A percentile compares a stretch with the other conserved stretches of the same genome.
phyloP scores from a whole-genome alignment of 2,888 invertebrate species.

The Chrysina gloriosa region DNA sequence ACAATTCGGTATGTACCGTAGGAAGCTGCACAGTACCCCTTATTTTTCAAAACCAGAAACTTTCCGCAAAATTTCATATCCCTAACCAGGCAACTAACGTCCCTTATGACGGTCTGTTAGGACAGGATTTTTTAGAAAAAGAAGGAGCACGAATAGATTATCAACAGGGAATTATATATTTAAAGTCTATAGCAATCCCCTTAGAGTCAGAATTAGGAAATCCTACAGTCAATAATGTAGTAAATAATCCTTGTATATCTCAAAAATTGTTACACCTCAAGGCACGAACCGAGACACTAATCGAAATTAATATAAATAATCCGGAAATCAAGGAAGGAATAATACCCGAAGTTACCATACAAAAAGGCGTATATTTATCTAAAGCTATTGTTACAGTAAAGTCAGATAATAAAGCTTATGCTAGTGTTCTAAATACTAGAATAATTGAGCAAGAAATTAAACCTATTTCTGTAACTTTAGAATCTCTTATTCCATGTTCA shows the following conservation, averaged over 20 bases:
- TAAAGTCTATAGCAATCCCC: background rate
- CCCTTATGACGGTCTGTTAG: constrained; percentile 18
- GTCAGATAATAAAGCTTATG: background rate
- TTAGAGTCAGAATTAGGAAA: background rate
- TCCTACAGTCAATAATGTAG: no score
- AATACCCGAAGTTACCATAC: background rate
- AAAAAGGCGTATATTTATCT: background rate
- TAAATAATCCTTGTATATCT: no score
- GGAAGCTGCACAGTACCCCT: background rate
- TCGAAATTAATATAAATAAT: constrained; percentile 1
- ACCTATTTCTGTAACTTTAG: background rate
- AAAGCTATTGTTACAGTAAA: background rate
- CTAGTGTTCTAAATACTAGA: constrained; percentile 6
- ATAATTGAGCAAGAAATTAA: background rate
- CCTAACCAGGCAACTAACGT: background rate
- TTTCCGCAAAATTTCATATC: constrained; percentile 6
- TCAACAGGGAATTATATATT: background rate
- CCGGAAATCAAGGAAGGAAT: constrained; percentile 9
- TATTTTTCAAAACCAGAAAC: background rate
- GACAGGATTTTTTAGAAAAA: background rate
- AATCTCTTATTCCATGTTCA: background rate
- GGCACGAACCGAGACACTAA: background rate
- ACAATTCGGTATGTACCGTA: background rate
- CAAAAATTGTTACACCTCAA: background rate
- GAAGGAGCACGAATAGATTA: background rate